phyloP scores from a whole-genome alignment of 2,113 vertebrate genomes.

The Hypocryptadius cinnamomeus region DNA sequence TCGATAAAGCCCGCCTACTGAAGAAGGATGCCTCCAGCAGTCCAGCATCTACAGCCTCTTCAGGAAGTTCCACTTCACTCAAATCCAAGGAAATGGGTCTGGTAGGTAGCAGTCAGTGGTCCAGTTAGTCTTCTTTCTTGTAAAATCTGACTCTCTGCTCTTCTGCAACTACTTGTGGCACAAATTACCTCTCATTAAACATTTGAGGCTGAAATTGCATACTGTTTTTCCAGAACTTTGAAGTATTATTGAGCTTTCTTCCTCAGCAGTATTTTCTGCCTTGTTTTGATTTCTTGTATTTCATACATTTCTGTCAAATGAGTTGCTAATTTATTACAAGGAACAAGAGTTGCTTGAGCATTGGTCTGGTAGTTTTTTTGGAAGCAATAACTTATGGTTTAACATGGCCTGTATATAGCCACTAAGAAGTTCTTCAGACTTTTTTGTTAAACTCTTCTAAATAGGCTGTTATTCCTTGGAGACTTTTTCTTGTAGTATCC shows the following conservation, averaged over 20 bases:
- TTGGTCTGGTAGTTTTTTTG: neutral
- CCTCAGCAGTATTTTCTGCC: neutral
- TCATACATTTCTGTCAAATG: neutral
- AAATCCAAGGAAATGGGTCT: slow-evolving; percentile 84
- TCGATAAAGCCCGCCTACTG: slow-evolving; percentile 78
- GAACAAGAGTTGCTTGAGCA: neutral
- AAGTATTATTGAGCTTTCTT: neutral
- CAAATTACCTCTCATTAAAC: neutral
- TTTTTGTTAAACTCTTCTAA: neutral
- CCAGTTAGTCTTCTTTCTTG: neutral
- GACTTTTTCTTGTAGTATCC: neutral
- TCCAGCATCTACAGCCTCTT: slow-evolving; percentile 81
- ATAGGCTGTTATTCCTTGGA: neutral
- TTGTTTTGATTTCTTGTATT: neutral
- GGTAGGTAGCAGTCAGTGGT: slow-evolving; percentile 56
- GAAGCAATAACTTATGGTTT: neutral
- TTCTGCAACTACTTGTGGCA: neutral
- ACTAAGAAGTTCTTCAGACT: neutral
- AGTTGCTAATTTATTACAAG: neutral
- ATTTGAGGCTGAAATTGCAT: neutral
- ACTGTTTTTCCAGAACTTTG: neutral
- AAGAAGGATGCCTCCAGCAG: slow-evolving; percentile 84
- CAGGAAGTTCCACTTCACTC: slow-evolving; percentile 79
- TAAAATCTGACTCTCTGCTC: neutral
- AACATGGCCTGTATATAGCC: neutral